Conservation (phyloP, 2,797 vertebrate genomes). For the Neostethus bicornis region DNA sequence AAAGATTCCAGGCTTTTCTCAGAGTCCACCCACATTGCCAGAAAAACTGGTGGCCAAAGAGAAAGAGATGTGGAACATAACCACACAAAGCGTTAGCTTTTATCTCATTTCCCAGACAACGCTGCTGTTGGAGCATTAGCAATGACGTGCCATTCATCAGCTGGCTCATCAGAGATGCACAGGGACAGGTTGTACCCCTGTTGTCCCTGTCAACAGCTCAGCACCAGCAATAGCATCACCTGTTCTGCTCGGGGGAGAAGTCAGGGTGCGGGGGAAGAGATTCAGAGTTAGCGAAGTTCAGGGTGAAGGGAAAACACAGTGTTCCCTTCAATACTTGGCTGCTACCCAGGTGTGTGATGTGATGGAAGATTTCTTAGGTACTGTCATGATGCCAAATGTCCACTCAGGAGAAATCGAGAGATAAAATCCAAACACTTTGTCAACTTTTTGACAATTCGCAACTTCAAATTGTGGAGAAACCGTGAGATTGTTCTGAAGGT, state of each 20-base stretch:
- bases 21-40: conserved; percentile 35
- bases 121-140: conserved; percentile 47
- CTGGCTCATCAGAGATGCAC: conserved; percentile 53
- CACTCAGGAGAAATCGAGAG: conserved; percentile 23
- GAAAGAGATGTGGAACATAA: conserved; percentile 10
- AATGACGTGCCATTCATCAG: conserved; percentile 55
- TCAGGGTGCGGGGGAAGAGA: conserved; percentile 2
- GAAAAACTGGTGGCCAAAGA: conserved; percentile 36
- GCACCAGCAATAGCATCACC: conserved; percentile 51
- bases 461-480: conserved; percentile 7
- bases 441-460: conserved; percentile 25
- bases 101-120: conserved; percentile 52
- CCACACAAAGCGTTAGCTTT: conserved; percentile 28
- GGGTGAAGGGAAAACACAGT: conserved; percentile 48
- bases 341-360: conserved; percentile 35
- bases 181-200: conserved; percentile 58
- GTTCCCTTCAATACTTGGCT: conserved; percentile 43
- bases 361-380: conserved; percentile 38
- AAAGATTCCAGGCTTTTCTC: conserved; percentile 32
- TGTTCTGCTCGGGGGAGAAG: conserved; percentile 45
- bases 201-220: conserved; percentile 56
- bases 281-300: conserved; percentile 6
- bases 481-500: conserved; percentile 13
- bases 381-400: conserved; percentile 33
- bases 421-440: conserved; percentile 24